phyloP scores from a whole-genome alignment of 64 coral and sea anemone genomes.

The Pocillopora verrucosa region DNA sequence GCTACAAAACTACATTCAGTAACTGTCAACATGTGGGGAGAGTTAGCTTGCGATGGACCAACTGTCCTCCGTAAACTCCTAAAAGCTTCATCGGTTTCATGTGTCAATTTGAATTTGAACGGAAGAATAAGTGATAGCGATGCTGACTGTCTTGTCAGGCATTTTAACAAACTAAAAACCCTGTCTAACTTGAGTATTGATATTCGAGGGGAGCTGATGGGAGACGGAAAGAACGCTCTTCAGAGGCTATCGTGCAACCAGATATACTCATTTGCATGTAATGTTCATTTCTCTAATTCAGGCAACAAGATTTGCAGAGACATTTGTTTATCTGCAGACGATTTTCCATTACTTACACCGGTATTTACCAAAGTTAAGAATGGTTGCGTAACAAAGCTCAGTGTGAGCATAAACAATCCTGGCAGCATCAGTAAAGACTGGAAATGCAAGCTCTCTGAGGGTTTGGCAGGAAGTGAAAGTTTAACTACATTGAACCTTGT shows the following conservation, averaged over 20 bases:
- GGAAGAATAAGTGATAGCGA: neutral
- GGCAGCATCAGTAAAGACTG: neutral
- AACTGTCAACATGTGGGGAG: too few relatives aligned
- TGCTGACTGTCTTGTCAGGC: neutral
- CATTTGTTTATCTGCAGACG: neutral
- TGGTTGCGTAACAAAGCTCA: neutral
- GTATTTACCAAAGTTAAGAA: neutral
- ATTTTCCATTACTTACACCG: neutral
- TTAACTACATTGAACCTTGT: neutral
- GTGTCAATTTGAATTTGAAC: neutral
- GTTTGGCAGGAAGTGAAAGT: neutral
- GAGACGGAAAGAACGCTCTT: neutral
- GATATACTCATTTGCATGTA: neutral
- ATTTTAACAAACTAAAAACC: neutral
- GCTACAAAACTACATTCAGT: too few relatives aligned
- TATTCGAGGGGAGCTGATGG: neutral
- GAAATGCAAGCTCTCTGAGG: neutral
- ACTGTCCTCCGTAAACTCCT: neutral
- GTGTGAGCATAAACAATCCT: neutral
- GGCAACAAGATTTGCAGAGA: neutral
- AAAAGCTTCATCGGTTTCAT: too few relatives aligned
- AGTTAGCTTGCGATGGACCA: neutral
- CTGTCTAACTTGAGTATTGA: neutral
- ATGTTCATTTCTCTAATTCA: neutral
- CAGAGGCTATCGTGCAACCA: neutral